Percentiles rank a stretch among this genome's conserved stretches.
phyloP scores from a whole-genome alignment of 2,888 invertebrate genomes.

The Eudemis profundana region DNA sequence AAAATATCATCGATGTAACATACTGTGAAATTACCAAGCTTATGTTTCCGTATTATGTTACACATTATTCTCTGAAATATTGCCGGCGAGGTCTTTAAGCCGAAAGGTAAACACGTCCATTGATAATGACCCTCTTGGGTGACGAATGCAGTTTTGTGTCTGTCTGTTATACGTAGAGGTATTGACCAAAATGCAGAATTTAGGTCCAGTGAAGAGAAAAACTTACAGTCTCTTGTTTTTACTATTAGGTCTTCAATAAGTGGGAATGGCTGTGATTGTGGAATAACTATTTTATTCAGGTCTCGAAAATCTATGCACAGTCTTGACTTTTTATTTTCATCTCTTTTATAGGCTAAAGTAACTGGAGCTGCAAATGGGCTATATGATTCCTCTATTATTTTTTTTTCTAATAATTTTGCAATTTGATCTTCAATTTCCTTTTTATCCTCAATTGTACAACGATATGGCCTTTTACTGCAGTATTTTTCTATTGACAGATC shows the following conservation, averaged over 20 bases:
- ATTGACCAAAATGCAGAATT: slow-evolving; percentile 64
- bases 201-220: slow-evolving; percentile 54
- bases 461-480: slow-evolving; percentile 47
- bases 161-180: slow-evolving; percentile 56
- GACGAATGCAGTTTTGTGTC: slow-evolving; percentile 58
- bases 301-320: slow-evolving; percentile 56
- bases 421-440: slow-evolving; percentile 48
- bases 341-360: slow-evolving; percentile 48
- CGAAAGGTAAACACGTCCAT: slow-evolving; percentile 48
- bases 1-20: slow-evolving; percentile 13
- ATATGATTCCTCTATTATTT: slow-evolving; percentile 49
- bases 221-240: slow-evolving; percentile 53
- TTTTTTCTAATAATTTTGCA: slow-evolving; percentile 44
- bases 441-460: slow-evolving; percentile 47
- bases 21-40: slow-evolving; percentile 30
- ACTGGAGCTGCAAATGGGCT: slow-evolving; percentile 51
- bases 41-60: slow-evolving; percentile 39
- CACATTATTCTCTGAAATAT: slow-evolving; percentile 29
- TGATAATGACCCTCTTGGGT: no score
- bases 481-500: slow-evolving; percentile 37
- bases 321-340: slow-evolving; percentile 51
- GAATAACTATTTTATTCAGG: slow-evolving; percentile 52
- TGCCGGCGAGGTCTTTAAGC: slow-evolving; percentile 47
- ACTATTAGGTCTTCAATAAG: slow-evolving; percentile 53
- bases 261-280: slow-evolving; percentile 54